A percentile compares a stretch with the other conserved stretches of the same genome.
Conservation (phyloP, 2,113 vertebrate species). For the Myanophis thanlyinensis region DNA sequence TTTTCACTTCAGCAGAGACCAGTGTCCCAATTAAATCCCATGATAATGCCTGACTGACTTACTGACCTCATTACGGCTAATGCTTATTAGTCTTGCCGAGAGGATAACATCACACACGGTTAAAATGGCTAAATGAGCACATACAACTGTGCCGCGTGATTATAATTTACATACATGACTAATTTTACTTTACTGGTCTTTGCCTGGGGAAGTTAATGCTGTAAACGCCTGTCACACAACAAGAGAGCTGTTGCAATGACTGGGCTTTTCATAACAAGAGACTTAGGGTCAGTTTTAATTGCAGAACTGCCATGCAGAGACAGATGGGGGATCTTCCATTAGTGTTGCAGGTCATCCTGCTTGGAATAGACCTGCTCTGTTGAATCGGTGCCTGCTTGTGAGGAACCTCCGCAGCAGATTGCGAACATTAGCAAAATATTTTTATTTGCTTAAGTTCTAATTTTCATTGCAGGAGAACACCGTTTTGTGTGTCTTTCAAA, state of each 20-base stretch:
- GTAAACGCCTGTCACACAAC: conserved; percentile 63
- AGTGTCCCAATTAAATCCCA: conserved; percentile 99
- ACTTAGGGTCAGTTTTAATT: conserved; percentile 28
- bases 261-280: conserved; percentile 50
- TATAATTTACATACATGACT: conserved; percentile 84
- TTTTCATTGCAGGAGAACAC: conserved; percentile 43
- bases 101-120: conserved; percentile 79
- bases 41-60: conserved; percentile 89
- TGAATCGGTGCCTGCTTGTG: neutral
- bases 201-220: conserved; percentile 66
- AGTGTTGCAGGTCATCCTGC: neutral
- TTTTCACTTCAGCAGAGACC: conserved; percentile 99
- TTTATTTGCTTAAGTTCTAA: conserved; percentile 26
- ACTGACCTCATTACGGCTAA: conserved; percentile 95
- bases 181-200: conserved; percentile 76
- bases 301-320: neutral
- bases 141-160: conserved; percentile 77
- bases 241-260: conserved; percentile 52
- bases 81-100: conserved; percentile 92
- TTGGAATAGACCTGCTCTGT: neutral
- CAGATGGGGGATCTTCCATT: neutral
- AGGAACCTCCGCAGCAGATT: neutral
- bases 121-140: conserved; percentile 86
- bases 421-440: neutral
- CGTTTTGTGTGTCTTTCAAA: conserved; percentile 5